These are phyloP conservation scores for Talpa occidentalis DNA, from an alignment of 2,113 vertebrate genomes.

Conservation along the genomic window DNA sequence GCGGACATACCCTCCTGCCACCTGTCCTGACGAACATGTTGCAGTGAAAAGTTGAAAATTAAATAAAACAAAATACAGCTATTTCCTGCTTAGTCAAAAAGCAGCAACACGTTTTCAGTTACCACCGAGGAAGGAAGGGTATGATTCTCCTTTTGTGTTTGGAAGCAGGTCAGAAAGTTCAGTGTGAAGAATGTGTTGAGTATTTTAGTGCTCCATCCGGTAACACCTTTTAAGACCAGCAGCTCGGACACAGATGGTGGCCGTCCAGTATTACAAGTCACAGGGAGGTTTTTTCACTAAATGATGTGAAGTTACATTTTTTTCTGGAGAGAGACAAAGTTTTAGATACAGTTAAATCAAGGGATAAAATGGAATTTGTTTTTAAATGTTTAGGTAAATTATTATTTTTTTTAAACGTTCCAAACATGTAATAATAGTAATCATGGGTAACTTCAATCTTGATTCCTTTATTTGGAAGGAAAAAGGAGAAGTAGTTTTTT, in stretches of 20 bases:
- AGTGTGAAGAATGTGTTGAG: constrained; percentile 74
- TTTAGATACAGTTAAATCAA: constrained; percentile 61
- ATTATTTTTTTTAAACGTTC: not conserved
- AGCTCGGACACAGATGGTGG: constrained; percentile 79
- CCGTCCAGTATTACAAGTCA: constrained; percentile 63
- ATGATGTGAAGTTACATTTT: constrained; percentile 65
- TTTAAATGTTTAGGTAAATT: not conserved
- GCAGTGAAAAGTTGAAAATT: constrained; percentile 78
- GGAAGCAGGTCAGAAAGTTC: constrained; percentile 59
- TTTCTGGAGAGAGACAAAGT: constrained; percentile 58
- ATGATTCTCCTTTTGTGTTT: constrained; percentile 69
- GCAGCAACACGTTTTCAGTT: constrained; percentile 67
- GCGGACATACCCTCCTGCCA: constrained; percentile 75
- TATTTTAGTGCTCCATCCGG: constrained; percentile 76
- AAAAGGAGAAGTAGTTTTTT: not conserved
- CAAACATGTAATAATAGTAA: not conserved
- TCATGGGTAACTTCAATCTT: not conserved
- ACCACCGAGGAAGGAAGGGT: constrained; percentile 44
- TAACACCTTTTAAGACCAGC: constrained; percentile 77
- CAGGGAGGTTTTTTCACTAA: not conserved
- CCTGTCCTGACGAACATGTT: constrained; percentile 78
- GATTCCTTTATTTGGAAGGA: not conserved
- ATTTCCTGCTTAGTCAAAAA: constrained; percentile 70
- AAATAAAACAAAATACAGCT: constrained; percentile 41
- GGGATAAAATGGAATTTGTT: constrained; percentile 28